Percentiles rank a stretch among this genome's conserved stretches.
Conservation (phyloP, 2,797 vertebrate species). For the Cynodonichthys magdalenae region DNA sequence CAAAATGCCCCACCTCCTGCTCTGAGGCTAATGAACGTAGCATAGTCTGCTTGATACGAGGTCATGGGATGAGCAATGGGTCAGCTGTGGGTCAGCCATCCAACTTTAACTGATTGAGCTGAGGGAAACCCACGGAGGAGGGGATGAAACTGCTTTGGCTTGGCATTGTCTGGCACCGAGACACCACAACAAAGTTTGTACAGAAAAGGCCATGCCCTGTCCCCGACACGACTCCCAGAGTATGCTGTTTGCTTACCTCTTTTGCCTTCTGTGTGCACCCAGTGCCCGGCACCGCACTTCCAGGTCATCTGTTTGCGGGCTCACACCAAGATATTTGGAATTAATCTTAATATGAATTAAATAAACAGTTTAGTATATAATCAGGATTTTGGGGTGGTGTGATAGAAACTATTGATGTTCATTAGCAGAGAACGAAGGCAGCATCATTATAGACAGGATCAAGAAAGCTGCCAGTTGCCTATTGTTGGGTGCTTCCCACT, state of each 20-base stretch:
- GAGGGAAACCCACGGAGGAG: conserved; percentile 48
- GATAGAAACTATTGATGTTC: conserved; percentile 40
- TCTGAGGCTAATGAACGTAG: conserved; percentile 56
- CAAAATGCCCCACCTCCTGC: conserved; percentile 24
- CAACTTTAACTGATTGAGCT: conserved; percentile 60
- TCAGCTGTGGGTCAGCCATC: conserved; percentile 61
- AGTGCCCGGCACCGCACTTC: neutral
- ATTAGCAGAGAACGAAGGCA: conserved; percentile 45
- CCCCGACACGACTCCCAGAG: conserved; percentile 23
- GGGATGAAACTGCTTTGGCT: conserved; percentile 56
- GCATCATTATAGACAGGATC: conserved; percentile 63
- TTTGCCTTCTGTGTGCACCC: neutral
- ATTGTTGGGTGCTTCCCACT: conserved; percentile 29
- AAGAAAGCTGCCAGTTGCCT: conserved; percentile 55
- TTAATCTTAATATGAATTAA: neutral
- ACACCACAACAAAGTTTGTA: conserved; percentile 21
- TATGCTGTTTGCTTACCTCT: neutral
- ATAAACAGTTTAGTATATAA: conserved; percentile 13
- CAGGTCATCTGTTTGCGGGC: conserved; percentile 11
- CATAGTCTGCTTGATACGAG: conserved; percentile 47
- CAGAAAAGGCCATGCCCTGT: conserved; percentile 32
- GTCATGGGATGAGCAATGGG: conserved; percentile 49
- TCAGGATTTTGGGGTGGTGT: conserved; percentile 1
- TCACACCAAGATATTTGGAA: conserved; percentile 10
- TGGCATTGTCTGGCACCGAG: conserved; percentile 35